Conservation (phyloP, 2,797 vertebrate genomes). For the Psittacula derbiana region DNA sequence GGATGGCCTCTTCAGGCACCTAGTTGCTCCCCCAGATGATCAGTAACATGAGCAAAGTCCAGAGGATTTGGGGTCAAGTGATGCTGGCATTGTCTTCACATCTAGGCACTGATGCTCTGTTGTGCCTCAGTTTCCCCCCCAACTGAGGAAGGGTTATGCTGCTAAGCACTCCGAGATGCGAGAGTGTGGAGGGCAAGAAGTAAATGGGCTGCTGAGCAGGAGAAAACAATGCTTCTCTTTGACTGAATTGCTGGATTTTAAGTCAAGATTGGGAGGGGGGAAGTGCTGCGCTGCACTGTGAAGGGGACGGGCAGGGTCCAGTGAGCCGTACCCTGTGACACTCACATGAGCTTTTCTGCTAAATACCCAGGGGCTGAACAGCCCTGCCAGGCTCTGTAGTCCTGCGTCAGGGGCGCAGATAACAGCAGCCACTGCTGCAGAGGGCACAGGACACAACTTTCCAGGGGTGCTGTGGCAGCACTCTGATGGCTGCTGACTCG, state of each 20-base stretch:
- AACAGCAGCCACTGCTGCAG: neutral
- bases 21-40: neutral
- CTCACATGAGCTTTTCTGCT: constrained; percentile 4
- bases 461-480: neutral
- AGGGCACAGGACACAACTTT: rapidly evolving
- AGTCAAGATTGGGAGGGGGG: neutral
- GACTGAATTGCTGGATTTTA: neutral
- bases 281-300: rapidly evolving
- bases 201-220: neutral
- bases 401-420: rapidly evolving
- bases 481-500: neutral
- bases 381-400: neutral
- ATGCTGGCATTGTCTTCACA: neutral
- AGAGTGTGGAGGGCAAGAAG: neutral
- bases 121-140: neutral
- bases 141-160: neutral
- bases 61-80: neutral
- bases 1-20: neutral
- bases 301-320: neutral
- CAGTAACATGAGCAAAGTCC: neutral
- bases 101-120: neutral
- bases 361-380: neutral
- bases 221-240: neutral
- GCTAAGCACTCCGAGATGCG: neutral
- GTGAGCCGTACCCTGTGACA: neutral